Evolutionary conservation across 1,140 invertebrate genomes (phyloP).

Genomic region (Hormaphis cornu): DNA sequence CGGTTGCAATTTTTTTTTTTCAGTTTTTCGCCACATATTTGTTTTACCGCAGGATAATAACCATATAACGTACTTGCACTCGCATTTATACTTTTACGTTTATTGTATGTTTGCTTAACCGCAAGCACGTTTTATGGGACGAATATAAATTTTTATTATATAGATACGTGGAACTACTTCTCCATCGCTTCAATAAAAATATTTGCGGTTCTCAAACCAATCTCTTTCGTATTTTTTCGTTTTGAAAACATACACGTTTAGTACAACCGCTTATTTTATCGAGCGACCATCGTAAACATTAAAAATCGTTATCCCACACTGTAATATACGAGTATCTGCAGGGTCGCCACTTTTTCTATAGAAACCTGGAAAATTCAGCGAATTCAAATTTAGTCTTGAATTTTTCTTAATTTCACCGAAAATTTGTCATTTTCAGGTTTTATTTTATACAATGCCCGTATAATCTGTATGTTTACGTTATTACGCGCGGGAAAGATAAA

Average conservation of each 20-base stretch:
- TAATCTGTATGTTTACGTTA: too few species aligned
- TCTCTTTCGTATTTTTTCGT: too few species aligned
- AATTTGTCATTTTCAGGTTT: neutral
- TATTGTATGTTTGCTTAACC: slow-evolving; percentile 24
- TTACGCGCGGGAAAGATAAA: too few species aligned
- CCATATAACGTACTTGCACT: neutral
- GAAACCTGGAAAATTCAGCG: too few species aligned
- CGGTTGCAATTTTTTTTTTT: slow-evolving; percentile 3
- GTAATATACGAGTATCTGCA: neutral
- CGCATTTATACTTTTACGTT: neutral
- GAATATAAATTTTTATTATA: slow-evolving; percentile 23
- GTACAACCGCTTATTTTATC: neutral
- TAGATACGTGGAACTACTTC: too few species aligned
- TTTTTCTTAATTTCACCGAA: too few species aligned
- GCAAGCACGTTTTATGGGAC: slow-evolving; percentile 6
- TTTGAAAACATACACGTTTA: neutral
- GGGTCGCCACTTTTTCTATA: too few species aligned
- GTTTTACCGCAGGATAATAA: neutral
- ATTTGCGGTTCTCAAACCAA: too few species aligned
- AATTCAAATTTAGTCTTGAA: too few species aligned
- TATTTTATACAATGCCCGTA: neutral
- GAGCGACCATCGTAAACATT: slow-evolving; percentile 9
- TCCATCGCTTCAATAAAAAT: too few species aligned
- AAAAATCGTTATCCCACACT: slow-evolving; percentile 4
- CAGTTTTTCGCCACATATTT: too few species aligned